A percentile compares a stretch with the other conserved stretches of the same genome.
Evolutionary conservation across 1,140 invertebrate genomes (phyloP).

Genomic region (Orchesella cincta): DNA sequence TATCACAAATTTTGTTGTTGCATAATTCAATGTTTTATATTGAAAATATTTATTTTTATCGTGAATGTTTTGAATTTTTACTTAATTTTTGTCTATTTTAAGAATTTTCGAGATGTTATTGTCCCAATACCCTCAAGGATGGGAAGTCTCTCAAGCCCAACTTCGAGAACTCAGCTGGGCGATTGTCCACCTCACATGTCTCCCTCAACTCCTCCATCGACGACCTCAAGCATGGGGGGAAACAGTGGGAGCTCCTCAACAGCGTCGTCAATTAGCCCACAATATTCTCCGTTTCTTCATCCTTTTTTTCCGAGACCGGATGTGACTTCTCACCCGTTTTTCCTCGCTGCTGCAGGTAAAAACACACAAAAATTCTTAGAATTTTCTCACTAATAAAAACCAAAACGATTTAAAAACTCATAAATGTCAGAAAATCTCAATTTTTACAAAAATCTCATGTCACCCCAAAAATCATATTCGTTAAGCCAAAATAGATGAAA

Average conservation of each 20-base stretch:
- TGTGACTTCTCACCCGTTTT: constrained; percentile 57
- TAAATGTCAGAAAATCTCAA: too few relatives aligned
- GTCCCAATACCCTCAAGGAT: constrained; percentile 52
- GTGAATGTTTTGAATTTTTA: background rate
- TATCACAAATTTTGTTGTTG: constrained; percentile 35
- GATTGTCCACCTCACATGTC: constrained; percentile 52
- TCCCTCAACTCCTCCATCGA: constrained; percentile 32
- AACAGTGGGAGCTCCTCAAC: constrained; percentile 46
- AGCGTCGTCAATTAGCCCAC: constrained; percentile 30
- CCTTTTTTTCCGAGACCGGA: constrained; percentile 61
- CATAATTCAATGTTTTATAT: constrained; percentile 38
- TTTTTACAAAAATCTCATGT: too few relatives aligned
- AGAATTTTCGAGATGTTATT: constrained; percentile 39
- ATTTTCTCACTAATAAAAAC: too few relatives aligned
- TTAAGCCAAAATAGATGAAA: too few relatives aligned
- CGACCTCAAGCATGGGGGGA: constrained; percentile 50
- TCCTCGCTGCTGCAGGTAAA: constrained; percentile 59
- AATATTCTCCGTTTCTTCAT: constrained; percentile 52
- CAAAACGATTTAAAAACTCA: too few relatives aligned
- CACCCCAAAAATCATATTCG: too few relatives aligned
- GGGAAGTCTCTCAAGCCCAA: constrained; percentile 50
- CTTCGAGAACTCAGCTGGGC: constrained; percentile 45
- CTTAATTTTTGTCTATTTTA: background rate
- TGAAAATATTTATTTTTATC: too few relatives aligned
- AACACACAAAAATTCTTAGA: constrained; percentile 54